These are phyloP conservation scores for Astyanax mexicanus DNA, from an alignment of 2,797 vertebrate genomes.

Conservation along the genomic window DNA sequence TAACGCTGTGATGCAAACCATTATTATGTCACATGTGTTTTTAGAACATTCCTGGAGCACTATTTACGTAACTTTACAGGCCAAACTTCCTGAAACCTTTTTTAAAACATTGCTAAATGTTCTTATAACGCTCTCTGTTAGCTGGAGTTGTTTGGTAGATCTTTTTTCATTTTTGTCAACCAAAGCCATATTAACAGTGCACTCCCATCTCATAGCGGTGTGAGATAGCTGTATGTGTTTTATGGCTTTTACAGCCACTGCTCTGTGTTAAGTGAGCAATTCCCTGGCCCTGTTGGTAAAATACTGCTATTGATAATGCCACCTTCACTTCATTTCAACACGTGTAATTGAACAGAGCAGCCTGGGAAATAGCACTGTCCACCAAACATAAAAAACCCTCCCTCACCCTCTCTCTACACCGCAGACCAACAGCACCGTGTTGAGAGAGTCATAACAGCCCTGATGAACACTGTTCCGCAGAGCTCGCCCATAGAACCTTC, in stretches of 20 bases:
- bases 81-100: too few relatives aligned
- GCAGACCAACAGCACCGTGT: not conserved
- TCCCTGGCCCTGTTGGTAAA: conserved; percentile 29
- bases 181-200: conserved; percentile 13
- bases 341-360: conserved; percentile 10
- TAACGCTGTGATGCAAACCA: too few relatives aligned
- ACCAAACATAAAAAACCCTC: not conserved
- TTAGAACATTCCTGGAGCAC: too few relatives aligned
- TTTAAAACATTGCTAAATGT: too few relatives aligned
- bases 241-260: conserved; percentile 18
- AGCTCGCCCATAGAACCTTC: not conserved
- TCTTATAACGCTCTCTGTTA: too few relatives aligned
- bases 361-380: not conserved
- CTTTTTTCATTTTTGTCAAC: conserved; percentile 5
- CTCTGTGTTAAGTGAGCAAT: conserved; percentile 9
- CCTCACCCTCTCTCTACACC: too few relatives aligned
- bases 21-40: too few relatives aligned
- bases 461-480: conserved; percentile 32
- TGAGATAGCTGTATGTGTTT: conserved; percentile 5
- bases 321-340: conserved; percentile 9
- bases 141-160: too few relatives aligned
- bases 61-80: too few relatives aligned
- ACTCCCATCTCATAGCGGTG: not conserved
- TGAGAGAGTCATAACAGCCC: conserved; percentile 13
- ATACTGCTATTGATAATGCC: conserved; percentile 22